Base-by-base conservation (phyloP, 2,888 invertebrate species). In the Dione vanillae region DNA sequence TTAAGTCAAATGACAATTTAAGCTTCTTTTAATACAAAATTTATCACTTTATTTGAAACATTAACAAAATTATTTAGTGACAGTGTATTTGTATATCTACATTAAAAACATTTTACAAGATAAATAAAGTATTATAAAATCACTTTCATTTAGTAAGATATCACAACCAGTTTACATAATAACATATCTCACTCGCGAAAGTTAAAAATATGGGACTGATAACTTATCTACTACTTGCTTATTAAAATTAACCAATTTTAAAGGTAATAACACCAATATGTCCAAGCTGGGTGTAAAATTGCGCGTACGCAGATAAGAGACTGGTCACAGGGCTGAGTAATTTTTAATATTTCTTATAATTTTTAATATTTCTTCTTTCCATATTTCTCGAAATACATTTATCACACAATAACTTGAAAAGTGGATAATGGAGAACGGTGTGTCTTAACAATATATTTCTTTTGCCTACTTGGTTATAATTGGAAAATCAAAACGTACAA, bases 251-350 rank as follows among this genome's bases (percentile, higher is more conserved):
- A 72, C 67, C 61, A 65, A 58, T 72, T 74, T 67, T 69, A 54
- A 59, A 62, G 56, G 67, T 74, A 74, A 74, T 74, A 71, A 69
- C 71, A 69, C 73, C 43, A 43, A 56, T 67, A 61, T 58, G 67
- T 64, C 65, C 58, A 65, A 20, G 51, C 40, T 65, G 51, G 80
- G 82, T 82, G 81, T 79, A 78, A 82, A 81, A 78, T 78, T 83
- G 81, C 82, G 80, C 72, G 76, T 80, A 75, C 80, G 76, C 81
- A 81, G 84, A 81, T 83, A 84, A 82, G 79, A 64, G 62, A 51
- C 52, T 67, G 65, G 35, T 43, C 52, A 35, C 56, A 73, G 67
- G 67, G 74, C 56, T 72, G 74, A 16, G 56, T 20, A 69, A 35
- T 37, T 37, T 3, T 69, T 56, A 2, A 6, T 43, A 62, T n/a